These are phyloP conservation scores for Atherinosoma microstoma DNA, from an alignment of 2,797 vertebrate species.

Conservation along the genomic window DNA sequence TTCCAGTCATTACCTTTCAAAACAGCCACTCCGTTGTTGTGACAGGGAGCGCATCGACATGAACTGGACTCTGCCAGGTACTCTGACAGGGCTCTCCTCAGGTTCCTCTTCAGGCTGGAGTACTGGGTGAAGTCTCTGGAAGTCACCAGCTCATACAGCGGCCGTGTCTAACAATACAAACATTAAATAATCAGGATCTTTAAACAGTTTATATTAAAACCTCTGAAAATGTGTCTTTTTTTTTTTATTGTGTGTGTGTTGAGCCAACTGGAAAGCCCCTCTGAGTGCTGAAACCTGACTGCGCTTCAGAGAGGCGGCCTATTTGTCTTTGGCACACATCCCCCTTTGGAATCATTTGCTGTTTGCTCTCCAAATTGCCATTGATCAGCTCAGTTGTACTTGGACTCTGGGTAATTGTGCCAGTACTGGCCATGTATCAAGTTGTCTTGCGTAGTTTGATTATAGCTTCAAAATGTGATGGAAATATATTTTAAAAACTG, in stretches of 20 bases:
- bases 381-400: constrained; percentile 37
- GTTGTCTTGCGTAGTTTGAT: constrained; percentile 6
- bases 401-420: constrained; percentile 24
- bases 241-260: neutral
- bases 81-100: constrained; percentile 87
- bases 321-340: constrained; percentile 37
- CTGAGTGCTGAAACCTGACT: constrained; percentile 10
- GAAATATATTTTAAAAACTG: neutral
- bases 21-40: constrained; percentile 87
- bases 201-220: neutral
- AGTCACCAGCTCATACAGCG: constrained; percentile 89
- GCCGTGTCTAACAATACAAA: constrained; percentile 79
- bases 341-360: constrained; percentile 23
- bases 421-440: constrained; percentile 10
- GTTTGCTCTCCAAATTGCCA: constrained; percentile 25
- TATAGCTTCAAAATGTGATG: neutral
- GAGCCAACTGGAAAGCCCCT: constrained; percentile 21
- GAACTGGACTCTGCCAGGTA: constrained; percentile 87
- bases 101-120: constrained; percentile 84
- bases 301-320: neutral
- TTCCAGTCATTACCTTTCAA: constrained; percentile 84
- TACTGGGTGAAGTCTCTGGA: constrained; percentile 81
- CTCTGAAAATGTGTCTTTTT: neutral
- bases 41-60: constrained; percentile 90
- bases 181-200: neutral